These are phyloP conservation scores for Bubo bubo DNA, from an alignment of 2,113 vertebrate species.

Conservation along the genomic window DNA sequence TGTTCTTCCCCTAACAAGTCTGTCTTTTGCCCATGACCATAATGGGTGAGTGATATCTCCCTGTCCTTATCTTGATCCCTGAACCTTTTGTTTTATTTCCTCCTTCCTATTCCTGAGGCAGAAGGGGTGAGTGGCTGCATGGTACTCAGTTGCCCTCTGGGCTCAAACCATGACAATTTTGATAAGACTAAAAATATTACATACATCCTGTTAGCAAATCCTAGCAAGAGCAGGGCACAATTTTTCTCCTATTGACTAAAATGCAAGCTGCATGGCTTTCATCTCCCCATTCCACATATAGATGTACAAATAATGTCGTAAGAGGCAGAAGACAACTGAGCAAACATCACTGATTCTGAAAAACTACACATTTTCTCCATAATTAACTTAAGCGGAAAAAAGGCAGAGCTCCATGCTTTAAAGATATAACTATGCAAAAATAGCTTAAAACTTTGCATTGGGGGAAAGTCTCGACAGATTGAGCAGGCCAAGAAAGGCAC, in stretches of 20 bases:
- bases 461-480: neutral
- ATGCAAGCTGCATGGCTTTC: neutral
- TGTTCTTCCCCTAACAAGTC: too few relatives aligned
- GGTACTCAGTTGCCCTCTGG: too few relatives aligned
- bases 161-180: neutral
- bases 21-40: too few relatives aligned
- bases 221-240: neutral
- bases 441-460: neutral
- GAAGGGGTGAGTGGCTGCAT: too few relatives aligned
- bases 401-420: neutral
- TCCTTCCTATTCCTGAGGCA: too few relatives aligned
- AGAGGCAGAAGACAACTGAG: neutral
- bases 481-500: rapidly evolving
- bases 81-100: too few relatives aligned
- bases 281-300: neutral
- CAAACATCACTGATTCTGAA: neutral
- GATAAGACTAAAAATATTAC: neutral
- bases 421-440: neutral
- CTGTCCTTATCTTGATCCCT: too few relatives aligned
- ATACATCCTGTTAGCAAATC: neutral
- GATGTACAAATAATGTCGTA: neutral
- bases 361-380: neutral
- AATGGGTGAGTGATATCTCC: too few relatives aligned
- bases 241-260: neutral
- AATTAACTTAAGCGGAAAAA: neutral